Percentiles rank a stretch among this genome's conserved stretches.
Evolutionary conservation across 2,888 invertebrate genomes (phyloP).

Genomic region (Eristalis arbustorum): DNA sequence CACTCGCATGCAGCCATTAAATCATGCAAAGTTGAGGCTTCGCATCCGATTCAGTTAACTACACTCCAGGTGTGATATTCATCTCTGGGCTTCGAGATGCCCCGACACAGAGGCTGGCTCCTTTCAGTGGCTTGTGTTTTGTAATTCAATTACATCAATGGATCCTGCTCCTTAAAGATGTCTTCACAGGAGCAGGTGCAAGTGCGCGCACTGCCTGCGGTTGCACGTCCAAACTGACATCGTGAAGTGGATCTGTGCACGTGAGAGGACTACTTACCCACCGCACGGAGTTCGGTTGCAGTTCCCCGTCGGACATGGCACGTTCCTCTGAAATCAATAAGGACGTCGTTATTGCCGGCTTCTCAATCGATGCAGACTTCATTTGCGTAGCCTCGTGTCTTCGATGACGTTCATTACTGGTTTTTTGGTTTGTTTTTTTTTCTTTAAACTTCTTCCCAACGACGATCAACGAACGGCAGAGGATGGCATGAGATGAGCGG

Average conservation of each 20-base stretch:
- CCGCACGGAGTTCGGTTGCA: not conserved
- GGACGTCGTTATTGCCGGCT: not conserved
- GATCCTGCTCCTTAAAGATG: not conserved
- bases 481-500: not conserved
- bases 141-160: conserved; percentile 55
- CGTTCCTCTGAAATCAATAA: conserved; percentile 4
- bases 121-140: conserved; percentile 51
- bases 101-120: not conserved
- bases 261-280: not conserved
- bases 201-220: not conserved
- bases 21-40: not conserved
- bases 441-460: not conserved
- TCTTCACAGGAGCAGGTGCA: not conserved
- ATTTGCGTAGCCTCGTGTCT: not conserved
- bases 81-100: conserved; percentile 46
- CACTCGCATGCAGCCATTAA: not conserved
- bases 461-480: not conserved
- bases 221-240: conserved; percentile 1
- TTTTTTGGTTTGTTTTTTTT: not conserved
- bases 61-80: conserved; percentile 60
- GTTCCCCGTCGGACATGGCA: not conserved
- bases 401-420: not conserved
- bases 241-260: not conserved
- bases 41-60: not conserved
- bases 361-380: not conserved